A percentile compares a stretch with the other conserved stretches of the same genome.
Conservation (phyloP, 2,797 vertebrate genomes). For the Lithobates sylvaticus region DNA sequence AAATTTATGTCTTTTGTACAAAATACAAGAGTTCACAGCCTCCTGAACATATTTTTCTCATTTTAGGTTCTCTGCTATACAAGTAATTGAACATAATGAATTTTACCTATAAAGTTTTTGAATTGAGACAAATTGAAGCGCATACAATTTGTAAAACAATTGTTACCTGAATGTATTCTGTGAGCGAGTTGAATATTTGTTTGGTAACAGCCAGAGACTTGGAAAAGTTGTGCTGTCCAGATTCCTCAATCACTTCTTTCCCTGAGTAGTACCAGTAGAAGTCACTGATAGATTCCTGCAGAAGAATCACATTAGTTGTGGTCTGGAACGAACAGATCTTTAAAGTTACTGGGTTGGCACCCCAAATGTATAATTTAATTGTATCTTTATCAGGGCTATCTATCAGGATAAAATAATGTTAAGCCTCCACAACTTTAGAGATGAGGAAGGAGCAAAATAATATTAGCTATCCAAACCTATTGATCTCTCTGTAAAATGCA, state of each 20-base stretch:
- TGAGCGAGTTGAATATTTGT: constrained; percentile 99
- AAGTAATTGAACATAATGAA: no score
- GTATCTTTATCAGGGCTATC: neutral
- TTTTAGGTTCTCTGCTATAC: neutral
- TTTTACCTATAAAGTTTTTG: neutral
- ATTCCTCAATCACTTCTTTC: constrained; percentile 94
- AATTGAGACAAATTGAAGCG: neutral
- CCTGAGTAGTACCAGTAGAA: constrained; percentile 99
- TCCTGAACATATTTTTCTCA: neutral
- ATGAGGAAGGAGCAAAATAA: neutral
- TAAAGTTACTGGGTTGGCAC: neutral
- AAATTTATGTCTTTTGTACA: no score
- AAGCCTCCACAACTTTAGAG: neutral
- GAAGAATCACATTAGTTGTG: constrained; percentile 50
- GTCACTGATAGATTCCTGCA: constrained; percentile 97
- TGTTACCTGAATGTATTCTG: constrained; percentile 97
- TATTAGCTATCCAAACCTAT: neutral
- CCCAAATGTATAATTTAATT: neutral
- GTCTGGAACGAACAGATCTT: neutral
- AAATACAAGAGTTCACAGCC: no score
- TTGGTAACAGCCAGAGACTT: constrained; percentile 95
- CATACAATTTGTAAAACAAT: constrained; percentile 7
- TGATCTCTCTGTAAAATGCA: neutral
- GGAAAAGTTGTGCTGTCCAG: constrained; percentile 97
- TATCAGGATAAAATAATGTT: neutral